Evolutionary conservation across 2,888 invertebrate genomes (phyloP), one percentile per base, ranked within the genome.

Genomic region (Rotaria sp.): DNA sequence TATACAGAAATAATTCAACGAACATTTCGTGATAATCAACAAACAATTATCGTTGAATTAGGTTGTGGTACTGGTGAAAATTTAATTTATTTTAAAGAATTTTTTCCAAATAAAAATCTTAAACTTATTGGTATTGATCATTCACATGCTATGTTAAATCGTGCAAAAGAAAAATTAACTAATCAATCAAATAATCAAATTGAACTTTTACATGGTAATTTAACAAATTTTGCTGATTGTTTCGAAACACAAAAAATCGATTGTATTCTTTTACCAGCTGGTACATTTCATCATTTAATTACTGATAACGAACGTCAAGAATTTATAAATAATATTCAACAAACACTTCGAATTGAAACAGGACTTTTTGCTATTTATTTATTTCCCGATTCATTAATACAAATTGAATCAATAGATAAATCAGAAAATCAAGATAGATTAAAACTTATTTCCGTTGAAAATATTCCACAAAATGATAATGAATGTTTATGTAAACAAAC

Each of bases 1-100:
- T 80, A 80, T n/a, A 4, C 41, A n/a, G 41, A 41, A 24, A 80
- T 80, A 13, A 45, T 67, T 8, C 67, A 35, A 35, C 67, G 18
- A 35, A 67, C 67, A 35, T 15, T 67, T 38, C 4, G 38, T 67
- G 35, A 67, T 35, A 21, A 67, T 35, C 67, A 35, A 38, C 35
- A 2, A 15, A 38, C 67, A 8, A 21, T n/a, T 21, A 21, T 67
- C 11, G 15, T 80, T 80, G 86, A 86, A 38, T 52, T 86, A n/a
- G 86, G 86, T 52, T 80, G 75, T 35, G 86, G 86, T 3, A 75
- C 75, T 35, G 86, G 85, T n/a, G 35, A 75, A 55, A 85, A 85
- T 59, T 85, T 86, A 75, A 55, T 57, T 15, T 55, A 57, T 84
- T 85, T 84, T 85, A 10, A 41, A 45, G 26, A 80, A 13, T 45